These are phyloP conservation scores for Chaitophorus viminalis DNA, from an alignment of 2,888 invertebrate genomes.

Conservation along the genomic window DNA sequence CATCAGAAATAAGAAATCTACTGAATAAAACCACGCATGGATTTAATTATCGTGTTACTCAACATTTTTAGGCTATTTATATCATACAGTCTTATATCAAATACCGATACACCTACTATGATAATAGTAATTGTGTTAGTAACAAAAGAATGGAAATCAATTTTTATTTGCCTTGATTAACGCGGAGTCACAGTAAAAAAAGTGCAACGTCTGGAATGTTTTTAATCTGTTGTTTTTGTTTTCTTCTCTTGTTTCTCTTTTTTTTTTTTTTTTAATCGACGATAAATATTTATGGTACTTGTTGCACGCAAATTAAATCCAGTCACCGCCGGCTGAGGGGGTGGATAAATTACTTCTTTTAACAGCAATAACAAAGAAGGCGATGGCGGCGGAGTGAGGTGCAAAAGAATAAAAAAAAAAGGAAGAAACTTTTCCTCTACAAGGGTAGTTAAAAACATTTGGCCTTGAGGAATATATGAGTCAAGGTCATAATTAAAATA, in stretches of 20 bases:
- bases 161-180: background rate
- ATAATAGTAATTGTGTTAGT: background rate
- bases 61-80: background rate
- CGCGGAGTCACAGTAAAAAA: background rate
- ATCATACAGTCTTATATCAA: background rate
- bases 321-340: conserved; percentile 14
- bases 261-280: conserved; percentile 46
- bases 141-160: conserved; percentile 4
- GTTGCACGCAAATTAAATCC: conserved; percentile 61
- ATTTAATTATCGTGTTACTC: background rate
- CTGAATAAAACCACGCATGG: too few species aligned
- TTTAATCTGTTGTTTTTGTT: conserved; percentile 56
- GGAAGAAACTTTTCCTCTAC: conserved; percentile 47
- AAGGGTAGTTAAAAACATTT: conserved; percentile 59
- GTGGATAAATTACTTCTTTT: conserved; percentile 58
- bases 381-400: conserved; percentile 23
- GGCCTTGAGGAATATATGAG: conserved; percentile 61
- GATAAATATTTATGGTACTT: conserved; percentile 61
- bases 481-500: conserved; percentile 61
- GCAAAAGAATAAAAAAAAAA: conserved; percentile 34
- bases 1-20: too few species aligned
- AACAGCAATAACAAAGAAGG: conserved; percentile 53
- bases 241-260: conserved; percentile 10
- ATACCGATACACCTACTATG: background rate
- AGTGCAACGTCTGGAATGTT: conserved; percentile 50